phyloP scores from a whole-genome alignment of 2,888 invertebrate species.

The Conops quadrifasciatus region DNA sequence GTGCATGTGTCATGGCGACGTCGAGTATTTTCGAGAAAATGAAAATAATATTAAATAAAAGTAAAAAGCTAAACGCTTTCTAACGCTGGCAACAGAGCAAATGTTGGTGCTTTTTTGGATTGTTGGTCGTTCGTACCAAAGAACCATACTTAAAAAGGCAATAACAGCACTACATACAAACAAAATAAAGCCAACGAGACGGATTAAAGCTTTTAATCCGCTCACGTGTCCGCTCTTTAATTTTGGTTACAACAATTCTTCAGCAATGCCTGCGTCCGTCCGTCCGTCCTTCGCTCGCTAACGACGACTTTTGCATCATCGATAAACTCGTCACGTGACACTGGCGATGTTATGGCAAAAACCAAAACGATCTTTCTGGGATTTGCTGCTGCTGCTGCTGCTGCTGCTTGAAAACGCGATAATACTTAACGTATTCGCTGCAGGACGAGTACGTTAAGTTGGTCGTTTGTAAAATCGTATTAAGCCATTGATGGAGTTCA shows the following conservation, averaged over 20 bases:
- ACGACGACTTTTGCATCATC: background rate
- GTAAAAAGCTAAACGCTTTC: background rate
- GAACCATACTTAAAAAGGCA: background rate
- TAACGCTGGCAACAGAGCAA: background rate
- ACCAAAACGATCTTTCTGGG: too few relatives aligned
- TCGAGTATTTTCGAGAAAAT: background rate
- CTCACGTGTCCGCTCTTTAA: conserved; percentile 32
- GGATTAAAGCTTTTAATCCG: conserved; percentile 29
- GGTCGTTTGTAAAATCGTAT: conserved; percentile 19
- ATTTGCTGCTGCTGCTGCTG: too few relatives aligned
- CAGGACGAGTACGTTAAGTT: conserved; percentile 8
- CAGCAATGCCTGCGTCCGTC: background rate
- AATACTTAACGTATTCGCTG: too few relatives aligned
- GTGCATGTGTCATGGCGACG: background rate
- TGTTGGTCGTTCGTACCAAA: background rate
- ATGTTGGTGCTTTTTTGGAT: background rate
- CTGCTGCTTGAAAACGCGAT: too few relatives aligned
- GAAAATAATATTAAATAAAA: background rate
- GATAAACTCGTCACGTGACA: conserved; percentile 32
- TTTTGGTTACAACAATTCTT: conserved; percentile 30
- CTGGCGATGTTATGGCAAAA: too few relatives aligned
- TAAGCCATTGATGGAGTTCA: too few relatives aligned
- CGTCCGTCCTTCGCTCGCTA: background rate
- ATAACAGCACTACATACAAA: background rate
- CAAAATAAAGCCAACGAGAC: conserved; percentile 8